A percentile compares a stretch with the other conserved stretches of the same genome.
These are phyloP conservation scores for Leguminivora glycinivorella DNA, from an alignment of 1,140 invertebrate genomes.

Conservation along the genomic window DNA sequence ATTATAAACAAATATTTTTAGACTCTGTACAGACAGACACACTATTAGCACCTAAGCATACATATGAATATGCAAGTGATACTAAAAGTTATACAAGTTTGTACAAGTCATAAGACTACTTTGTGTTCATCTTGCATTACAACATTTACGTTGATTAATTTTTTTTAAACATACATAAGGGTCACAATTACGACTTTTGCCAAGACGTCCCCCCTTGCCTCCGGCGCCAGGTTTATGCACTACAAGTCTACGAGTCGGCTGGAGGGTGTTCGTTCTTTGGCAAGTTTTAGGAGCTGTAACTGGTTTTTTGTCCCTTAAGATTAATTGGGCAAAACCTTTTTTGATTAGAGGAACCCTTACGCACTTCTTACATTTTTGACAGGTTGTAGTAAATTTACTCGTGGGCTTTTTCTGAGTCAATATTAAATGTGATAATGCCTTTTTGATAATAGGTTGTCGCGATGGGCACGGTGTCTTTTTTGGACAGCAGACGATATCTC, in stretches of 20 bases:
- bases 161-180: neutral
- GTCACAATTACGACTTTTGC: neutral
- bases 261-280: neutral
- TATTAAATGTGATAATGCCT: neutral
- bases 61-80: too few relatives aligned
- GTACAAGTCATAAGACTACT: too few relatives aligned
- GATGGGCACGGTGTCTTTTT: neutral
- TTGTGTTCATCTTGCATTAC: neutral
- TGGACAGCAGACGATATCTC: neutral
- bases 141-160: neutral
- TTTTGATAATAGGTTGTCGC: neutral
- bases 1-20: too few relatives aligned
- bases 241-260: neutral
- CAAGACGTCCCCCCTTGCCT: neutral
- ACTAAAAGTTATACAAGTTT: too few relatives aligned
- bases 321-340: neutral
- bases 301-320: neutral
- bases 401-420: neutral
- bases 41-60: too few relatives aligned
- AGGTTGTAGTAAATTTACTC: neutral
- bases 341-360: neutral
- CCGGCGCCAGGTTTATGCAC: neutral
- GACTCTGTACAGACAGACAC: too few relatives aligned
- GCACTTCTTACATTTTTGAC: slow-evolving; percentile 3
- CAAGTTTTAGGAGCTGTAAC: neutral